Evolutionary conservation across 2,113 vertebrate genomes (phyloP), one percentile per base, ranked within the genome.

Genomic region (Gasterosteus nipponicus): DNA sequence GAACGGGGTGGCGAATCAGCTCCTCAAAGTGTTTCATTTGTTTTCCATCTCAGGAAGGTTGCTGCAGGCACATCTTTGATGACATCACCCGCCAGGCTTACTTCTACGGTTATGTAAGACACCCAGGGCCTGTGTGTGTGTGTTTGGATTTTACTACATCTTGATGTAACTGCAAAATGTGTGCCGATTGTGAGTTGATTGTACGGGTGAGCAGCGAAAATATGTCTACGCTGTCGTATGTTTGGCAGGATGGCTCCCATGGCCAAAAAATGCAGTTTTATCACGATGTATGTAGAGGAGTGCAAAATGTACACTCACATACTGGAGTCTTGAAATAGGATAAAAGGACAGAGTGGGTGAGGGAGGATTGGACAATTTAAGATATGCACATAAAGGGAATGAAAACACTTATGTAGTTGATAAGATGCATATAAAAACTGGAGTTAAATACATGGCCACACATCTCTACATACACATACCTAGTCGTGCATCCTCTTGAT

Each of bases 11-110:
- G 82, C 77, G 80, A 85, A 78, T 80, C 87, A 67, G 77, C 86
- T 88, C 82, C 86, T 89, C 83, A 90, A 87, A 90, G 85, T 83
- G 86, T 81, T 87, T 84, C 87, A 89, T 90, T 92, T 89, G 87
- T 90, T 91, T 92, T 85, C 88, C 80, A 90, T 91, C 78, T 84
- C 63, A n/a, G 66, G 74, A 70, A 86, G 83, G 78, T 41, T 42
- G 82, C 82, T 81, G 77, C 78, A 81, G 62, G 73, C 78, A 49
- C 83, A 79, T 64, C 79, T 86, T 49, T 82, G 86, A 87, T 86
- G 87, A 86, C 75, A 75, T 72, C 44, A 2, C 35, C 74, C 66
- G 14, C 79, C 81, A 78, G 78, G 67, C 82, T 72, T 47, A 53
- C 73, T 86, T 67, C 71, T 80, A 61, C 61, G 75, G 69, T 89